Evolutionary conservation across 1,140 invertebrate species (phyloP).

Genomic region (Hycleus cichorii): DNA sequence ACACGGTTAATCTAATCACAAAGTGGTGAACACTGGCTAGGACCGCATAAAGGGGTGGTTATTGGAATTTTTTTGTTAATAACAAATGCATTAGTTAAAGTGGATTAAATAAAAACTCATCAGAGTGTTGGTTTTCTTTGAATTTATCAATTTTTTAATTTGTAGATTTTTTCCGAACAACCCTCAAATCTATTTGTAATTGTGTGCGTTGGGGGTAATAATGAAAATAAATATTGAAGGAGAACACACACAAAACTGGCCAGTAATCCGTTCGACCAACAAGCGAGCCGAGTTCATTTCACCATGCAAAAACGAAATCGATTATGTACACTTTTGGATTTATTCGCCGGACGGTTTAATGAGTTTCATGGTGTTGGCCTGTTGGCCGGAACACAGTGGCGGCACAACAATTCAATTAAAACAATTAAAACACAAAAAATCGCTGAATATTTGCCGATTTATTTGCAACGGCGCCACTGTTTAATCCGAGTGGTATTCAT

Average conservation of each 20-base stretch:
- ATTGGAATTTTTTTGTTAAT: slow-evolving; percentile 3
- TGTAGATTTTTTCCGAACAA: no score
- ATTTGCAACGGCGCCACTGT: no score
- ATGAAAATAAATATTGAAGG: slow-evolving; percentile 14
- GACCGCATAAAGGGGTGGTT: background rate
- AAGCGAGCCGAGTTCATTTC: slow-evolving; percentile 17
- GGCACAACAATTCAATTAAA: no score
- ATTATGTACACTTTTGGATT: slow-evolving; percentile 19
- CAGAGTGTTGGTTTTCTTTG: no score
- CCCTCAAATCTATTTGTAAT: slow-evolving; percentile 5
- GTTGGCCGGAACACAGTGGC: no score
- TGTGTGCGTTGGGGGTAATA: slow-evolving; percentile 5
- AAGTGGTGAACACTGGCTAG: no score
- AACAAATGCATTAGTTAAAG: slow-evolving; percentile 16
- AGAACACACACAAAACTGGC: slow-evolving; percentile 20
- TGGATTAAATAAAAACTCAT: slow-evolving; percentile 17
- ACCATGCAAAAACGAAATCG: slow-evolving; percentile 18
- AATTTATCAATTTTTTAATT: no score
- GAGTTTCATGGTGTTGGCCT: slow-evolving; percentile 4
- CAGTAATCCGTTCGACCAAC: slow-evolving; percentile 26
- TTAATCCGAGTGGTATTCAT: no score
- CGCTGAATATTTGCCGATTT: no score
- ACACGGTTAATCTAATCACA: no score
- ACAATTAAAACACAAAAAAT: no score
- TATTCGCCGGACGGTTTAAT: slow-evolving; percentile 15